Conservation (phyloP, 2,797 vertebrate genomes). For the Paedocypris micromegethes region DNA sequence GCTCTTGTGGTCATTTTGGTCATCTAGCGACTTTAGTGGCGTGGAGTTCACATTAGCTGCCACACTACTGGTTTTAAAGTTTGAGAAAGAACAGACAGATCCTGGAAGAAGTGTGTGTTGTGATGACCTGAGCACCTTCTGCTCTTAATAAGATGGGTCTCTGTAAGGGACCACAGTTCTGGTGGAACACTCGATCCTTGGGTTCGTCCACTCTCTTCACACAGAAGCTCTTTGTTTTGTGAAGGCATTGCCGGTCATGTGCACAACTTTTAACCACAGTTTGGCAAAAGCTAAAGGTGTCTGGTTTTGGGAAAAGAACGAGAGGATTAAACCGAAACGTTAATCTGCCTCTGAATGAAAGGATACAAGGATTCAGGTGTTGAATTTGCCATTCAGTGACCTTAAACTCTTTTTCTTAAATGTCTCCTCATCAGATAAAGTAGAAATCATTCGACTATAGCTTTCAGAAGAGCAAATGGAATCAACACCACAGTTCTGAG, state of each 20-base stretch:
- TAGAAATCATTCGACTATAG: background rate
- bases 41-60: no score
- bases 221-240: conserved; percentile 36
- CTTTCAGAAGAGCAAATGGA: no score
- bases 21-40: no score
- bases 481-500: no score
- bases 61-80: background rate
- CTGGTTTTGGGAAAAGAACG: conserved; percentile 34
- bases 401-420: conserved; percentile 7
- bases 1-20: no score
- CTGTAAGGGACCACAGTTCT: background rate
- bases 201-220: conserved; percentile 14
- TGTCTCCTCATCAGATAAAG: background rate
- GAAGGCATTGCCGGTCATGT: conserved; percentile 11
- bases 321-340: conserved; percentile 19
- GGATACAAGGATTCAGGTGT: background rate
- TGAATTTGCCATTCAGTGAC: background rate
- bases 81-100: conserved; percentile 8
- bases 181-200: conserved; percentile 18
- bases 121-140: background rate
- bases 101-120: background rate
- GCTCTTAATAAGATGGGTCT: background rate
- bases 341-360: conserved; percentile 18
- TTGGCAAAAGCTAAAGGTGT: conserved; percentile 37
- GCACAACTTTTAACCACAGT: conserved; percentile 40